Percentiles rank a stretch among this genome's conserved stretches.
Conservation (phyloP, 2,797 vertebrate species). For the Poeciliopsis turneri region DNA sequence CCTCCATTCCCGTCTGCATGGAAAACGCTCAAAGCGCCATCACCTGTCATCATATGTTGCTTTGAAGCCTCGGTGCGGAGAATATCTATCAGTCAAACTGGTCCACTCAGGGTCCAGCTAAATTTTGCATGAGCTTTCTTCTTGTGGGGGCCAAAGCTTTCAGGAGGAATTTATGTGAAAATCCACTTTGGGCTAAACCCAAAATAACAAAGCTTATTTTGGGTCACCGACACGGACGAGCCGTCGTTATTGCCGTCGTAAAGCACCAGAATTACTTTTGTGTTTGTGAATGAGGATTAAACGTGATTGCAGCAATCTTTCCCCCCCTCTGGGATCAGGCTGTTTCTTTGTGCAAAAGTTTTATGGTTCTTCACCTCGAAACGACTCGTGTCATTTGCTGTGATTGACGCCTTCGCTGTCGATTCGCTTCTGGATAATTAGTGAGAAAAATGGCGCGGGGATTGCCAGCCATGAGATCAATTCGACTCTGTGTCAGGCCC, state of each 20-base stretch:
- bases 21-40: conserved; percentile 46
- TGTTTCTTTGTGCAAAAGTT: conserved; percentile 31
- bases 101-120: conserved; percentile 33
- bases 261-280: conserved; percentile 43
- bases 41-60: conserved; percentile 52
- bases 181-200: conserved; percentile 17
- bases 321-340: conserved; percentile 19
- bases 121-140: conserved; percentile 53
- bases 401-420: conserved; percentile 51
- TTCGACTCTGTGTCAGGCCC: conserved; percentile 36
- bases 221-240: conserved; percentile 25
- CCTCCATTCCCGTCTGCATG: conserved; percentile 44
- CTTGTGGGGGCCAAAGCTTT: conserved; percentile 29
- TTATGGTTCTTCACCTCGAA: conserved; percentile 46
- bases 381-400: conserved; percentile 9
- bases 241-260: conserved; percentile 30
- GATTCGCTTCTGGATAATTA: conserved; percentile 51
- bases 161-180: conserved; percentile 37
- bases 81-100: conserved; percentile 46
- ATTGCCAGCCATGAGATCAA: conserved; percentile 50
- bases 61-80: conserved; percentile 38
- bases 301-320: conserved; percentile 29
- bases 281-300: conserved; percentile 52
- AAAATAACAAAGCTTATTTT: conserved; percentile 25
- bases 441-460: conserved; percentile 43